Base-by-base conservation (phyloP, 2,888 invertebrate species). In the Stomorhina lunata region DNA sequence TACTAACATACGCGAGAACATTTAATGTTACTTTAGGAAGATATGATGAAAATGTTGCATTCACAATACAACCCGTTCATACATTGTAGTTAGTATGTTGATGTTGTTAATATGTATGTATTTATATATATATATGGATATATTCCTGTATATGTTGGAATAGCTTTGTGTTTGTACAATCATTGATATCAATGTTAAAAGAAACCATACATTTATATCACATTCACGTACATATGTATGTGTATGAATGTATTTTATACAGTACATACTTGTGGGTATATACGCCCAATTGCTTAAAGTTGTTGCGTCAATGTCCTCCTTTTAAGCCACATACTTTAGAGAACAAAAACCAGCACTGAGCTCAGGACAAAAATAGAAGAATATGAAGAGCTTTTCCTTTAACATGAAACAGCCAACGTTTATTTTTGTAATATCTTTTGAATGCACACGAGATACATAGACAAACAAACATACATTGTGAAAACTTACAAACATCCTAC, bases 251-350 rank as follows among this genome's bases (percentile, higher is more conserved):
- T 45, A 22, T 45, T n/a, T n/a, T n/a, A n/a, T n/a, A n/a, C n/a
- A n/a, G 34, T 20, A 15, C 29, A 15, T 29, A 6, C 32, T 12
- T 48, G 40, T 50, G 17, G 63, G 40, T 59, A 75, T 65, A 66
- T 55, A 59, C 73, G 27, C 66, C 77, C 71, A 78, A 73, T 78
- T 73, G 73, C 55, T 78, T 69, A 37, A 81, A 81, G 69, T 73
- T 68, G 63, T 73, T 78, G 81, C 78, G 73, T 82, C 78, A 75
- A 75, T 75, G 81, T 78, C 75, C 81, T 79, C 78, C 78, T 82
- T 82, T 75, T 45, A 69, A 79, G 75, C 69, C 73, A 75, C 73
- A 75, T 71, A 65, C 65, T 79, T 57, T 59, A 37, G 29, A 57
- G 12, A 72, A 57, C 72, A 57, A 48, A 78, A 79, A n/a, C n/a